Percentiles rank a stretch among this genome's conserved stretches.
Conservation (phyloP, 2,888 invertebrate genomes). For the Spodoptera exigua region DNA sequence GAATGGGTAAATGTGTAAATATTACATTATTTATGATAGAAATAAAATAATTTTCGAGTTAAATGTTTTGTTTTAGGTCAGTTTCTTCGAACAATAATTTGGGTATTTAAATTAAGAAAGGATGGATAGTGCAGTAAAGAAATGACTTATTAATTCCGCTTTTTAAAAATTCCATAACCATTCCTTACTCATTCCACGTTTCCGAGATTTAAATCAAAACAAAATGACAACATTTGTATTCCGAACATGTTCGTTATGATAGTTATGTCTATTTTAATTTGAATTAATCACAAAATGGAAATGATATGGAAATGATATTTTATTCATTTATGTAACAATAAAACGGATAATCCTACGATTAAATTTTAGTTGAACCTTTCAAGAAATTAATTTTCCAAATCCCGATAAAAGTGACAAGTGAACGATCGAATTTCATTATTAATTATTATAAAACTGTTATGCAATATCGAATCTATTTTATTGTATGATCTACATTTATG, state of each 20-base stretch:
- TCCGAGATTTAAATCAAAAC: conserved; percentile 59
- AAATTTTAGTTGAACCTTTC: conserved; percentile 9
- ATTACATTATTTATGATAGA: background rate
- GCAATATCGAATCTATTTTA: conserved; percentile 4
- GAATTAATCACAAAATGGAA: conserved; percentile 45
- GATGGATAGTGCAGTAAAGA: conserved; percentile 21
- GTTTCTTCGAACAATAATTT: background rate
- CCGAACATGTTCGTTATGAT: conserved; percentile 34
- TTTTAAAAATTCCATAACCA: conserved; percentile 16
- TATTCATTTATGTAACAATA: conserved; percentile 41
- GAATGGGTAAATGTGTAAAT: background rate
- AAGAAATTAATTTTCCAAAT: conserved; percentile 9
- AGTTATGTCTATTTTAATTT: conserved; percentile 48
- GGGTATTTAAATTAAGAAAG: background rate
- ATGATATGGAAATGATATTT: conserved; percentile 39
- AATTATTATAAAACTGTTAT: conserved; percentile 18
- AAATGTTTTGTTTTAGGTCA: background rate
- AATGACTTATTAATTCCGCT: conserved; percentile 28
- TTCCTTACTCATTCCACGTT: conserved; percentile 54
- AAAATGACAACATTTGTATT: conserved; percentile 55
- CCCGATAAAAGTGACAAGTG: background rate
- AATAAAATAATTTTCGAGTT: no score
- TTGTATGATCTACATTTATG: background rate
- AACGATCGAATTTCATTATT: conserved; percentile 4
- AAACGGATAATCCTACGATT: conserved; percentile 11